These are phyloP conservation scores for Mycogona germanica DNA, from an alignment of 2,888 invertebrate genomes.

Conservation along the genomic window DNA sequence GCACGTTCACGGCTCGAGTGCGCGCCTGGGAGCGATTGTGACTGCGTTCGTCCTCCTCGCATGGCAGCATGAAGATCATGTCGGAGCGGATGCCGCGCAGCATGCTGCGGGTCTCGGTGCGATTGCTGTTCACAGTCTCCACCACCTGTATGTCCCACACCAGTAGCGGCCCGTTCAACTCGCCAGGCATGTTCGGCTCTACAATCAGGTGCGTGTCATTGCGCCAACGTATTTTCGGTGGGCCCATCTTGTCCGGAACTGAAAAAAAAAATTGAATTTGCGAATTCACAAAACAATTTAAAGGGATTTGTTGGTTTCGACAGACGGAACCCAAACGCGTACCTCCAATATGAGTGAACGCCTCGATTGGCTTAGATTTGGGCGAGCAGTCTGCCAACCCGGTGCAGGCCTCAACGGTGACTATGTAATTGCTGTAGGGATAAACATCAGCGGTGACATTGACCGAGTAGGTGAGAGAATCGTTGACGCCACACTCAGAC, in stretches of 20 bases:
- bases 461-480: not conserved
- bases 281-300: not conserved
- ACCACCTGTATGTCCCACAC: constrained; percentile 4
- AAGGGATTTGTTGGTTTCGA: constrained; percentile 38
- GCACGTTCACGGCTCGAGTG: not conserved
- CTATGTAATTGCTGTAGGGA: constrained; percentile 14
- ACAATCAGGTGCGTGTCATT: constrained; percentile 5
- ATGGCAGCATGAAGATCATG: constrained; percentile 9
- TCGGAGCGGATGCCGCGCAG: not conserved
- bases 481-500: not conserved
- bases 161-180: not conserved
- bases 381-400: constrained; percentile 47
- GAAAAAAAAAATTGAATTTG: not conserved
- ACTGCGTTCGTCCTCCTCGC: not conserved
- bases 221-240: not conserved
- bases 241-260: constrained; percentile 10
- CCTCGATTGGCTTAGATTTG: constrained; percentile 40
- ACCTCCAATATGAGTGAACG: constrained; percentile 49
- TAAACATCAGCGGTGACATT: not conserved
- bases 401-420: constrained; percentile 38
- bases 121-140: not conserved
- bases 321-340: too few relatives aligned
- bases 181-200: not conserved
- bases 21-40: not conserved
- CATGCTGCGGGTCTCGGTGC: not conserved